Conservation (phyloP, 2,113 vertebrate genomes). For the Mionectes macconnelli region DNA sequence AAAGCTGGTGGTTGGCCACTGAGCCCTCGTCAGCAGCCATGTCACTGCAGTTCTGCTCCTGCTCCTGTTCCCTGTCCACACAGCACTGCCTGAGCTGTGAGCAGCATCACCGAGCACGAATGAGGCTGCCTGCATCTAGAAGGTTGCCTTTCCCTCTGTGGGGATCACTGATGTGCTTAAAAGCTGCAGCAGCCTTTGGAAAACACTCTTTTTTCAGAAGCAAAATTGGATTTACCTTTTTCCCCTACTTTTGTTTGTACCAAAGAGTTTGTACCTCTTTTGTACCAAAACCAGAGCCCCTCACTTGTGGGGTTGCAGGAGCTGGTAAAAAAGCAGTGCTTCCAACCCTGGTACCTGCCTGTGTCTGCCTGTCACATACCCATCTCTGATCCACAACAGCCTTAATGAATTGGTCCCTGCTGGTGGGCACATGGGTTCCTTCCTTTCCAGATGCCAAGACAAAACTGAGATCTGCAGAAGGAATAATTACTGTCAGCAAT, state of each 20-base stretch:
- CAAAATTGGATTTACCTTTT: neutral
- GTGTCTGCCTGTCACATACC: neutral
- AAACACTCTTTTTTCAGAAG: neutral
- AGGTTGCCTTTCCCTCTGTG: neutral
- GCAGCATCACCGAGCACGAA: neutral
- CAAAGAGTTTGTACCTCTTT: too few species aligned
- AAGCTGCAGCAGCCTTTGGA: neutral
- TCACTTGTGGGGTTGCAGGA: fast-evolving
- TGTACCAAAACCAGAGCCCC: neutral
- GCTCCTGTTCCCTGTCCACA: neutral
- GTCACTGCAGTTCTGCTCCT: neutral
- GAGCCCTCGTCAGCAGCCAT: neutral
- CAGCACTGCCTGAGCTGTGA: neutral
- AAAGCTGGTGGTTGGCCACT: neutral
- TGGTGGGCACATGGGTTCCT: neutral
- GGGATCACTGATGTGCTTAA: neutral
- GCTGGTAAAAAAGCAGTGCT: neutral
- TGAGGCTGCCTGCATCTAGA: neutral
- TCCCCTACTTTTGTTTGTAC: neutral
- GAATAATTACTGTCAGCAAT: neutral
- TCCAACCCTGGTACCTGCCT: neutral
- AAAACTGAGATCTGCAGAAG: neutral
- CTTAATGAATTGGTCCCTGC: neutral
- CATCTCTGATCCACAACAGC: neutral
- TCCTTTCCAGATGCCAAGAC: neutral